Conservation (phyloP, 2,888 invertebrate genomes). For the Apodemia mormo region DNA sequence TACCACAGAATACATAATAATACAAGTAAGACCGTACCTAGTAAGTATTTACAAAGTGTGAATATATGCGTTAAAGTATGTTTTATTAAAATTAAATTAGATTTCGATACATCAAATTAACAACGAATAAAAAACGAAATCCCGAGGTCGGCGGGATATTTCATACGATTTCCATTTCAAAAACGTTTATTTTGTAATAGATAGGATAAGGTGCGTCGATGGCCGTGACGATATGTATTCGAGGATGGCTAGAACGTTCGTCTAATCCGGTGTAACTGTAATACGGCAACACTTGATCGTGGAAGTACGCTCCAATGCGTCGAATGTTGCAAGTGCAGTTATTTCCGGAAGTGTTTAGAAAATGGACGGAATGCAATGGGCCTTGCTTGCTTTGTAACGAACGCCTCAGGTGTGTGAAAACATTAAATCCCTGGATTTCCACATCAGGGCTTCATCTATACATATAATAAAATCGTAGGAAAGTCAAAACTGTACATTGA, state of each 20-base stretch:
- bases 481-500: no score
- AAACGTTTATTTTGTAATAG: constrained; percentile 18
- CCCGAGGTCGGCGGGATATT: background rate
- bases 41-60: no score
- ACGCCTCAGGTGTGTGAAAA: background rate
- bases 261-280: background rate
- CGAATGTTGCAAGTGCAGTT: constrained; percentile 46
- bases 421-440: background rate
- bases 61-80: no score
- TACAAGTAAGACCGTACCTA: no score
- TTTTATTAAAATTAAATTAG: no score
- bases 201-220: constrained; percentile 39
- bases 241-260: constrained; percentile 19
- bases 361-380: constrained; percentile 48
- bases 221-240: constrained; percentile 34
- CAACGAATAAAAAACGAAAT: background rate
- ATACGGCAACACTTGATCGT: constrained; percentile 30
- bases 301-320: constrained; percentile 66
- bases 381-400: constrained; percentile 28
- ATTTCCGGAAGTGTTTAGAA: constrained; percentile 64
- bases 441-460: background rate
- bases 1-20: no score
- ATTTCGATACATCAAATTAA: background rate
- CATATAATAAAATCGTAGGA: no score
- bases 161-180: constrained; percentile 8